These are phyloP conservation scores for Magallana angulata DNA, from an alignment of 1,140 invertebrate genomes.

Conservation along the genomic window DNA sequence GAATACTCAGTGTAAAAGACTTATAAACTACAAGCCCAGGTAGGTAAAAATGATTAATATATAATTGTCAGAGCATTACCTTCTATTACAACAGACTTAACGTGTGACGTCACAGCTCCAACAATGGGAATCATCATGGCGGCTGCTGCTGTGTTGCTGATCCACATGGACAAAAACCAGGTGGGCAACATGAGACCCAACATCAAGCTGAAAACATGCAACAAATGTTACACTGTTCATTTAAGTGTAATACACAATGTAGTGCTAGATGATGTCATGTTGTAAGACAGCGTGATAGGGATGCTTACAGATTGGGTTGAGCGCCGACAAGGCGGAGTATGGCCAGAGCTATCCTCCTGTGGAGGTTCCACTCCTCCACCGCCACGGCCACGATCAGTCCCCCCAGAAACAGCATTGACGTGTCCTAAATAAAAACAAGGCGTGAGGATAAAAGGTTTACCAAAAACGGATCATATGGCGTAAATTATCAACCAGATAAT, in stretches of 20 bases:
- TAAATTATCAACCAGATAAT: too few species aligned
- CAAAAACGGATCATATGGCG: neutral
- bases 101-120: conserved; percentile 65
- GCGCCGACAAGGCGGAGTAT: conserved; percentile 88
- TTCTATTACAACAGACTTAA: neutral
- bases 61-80: too few species aligned
- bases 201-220: conserved; percentile 58
- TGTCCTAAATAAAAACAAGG: conserved; percentile 64
- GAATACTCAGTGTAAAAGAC: too few species aligned
- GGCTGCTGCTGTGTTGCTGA: conserved; percentile 77
- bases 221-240: too few species aligned
- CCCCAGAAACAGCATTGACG: conserved; percentile 88
- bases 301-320: conserved; percentile 73
- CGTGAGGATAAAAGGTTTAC: too few species aligned
- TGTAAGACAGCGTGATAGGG: neutral
- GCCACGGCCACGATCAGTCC: conserved; percentile 91
- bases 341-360: conserved; percentile 89
- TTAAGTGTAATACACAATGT: too few species aligned
- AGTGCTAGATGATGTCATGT: too few species aligned
- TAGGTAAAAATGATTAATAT: too few species aligned
- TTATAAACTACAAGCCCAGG: too few species aligned
- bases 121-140: conserved; percentile 79
- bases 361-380: conserved; percentile 91
- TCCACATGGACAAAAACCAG: conserved; percentile 79
- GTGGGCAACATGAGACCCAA: conserved; percentile 78